These are phyloP conservation scores for Hyles vespertilio DNA, from an alignment of 1,140 invertebrate species.

Conservation along the genomic window DNA sequence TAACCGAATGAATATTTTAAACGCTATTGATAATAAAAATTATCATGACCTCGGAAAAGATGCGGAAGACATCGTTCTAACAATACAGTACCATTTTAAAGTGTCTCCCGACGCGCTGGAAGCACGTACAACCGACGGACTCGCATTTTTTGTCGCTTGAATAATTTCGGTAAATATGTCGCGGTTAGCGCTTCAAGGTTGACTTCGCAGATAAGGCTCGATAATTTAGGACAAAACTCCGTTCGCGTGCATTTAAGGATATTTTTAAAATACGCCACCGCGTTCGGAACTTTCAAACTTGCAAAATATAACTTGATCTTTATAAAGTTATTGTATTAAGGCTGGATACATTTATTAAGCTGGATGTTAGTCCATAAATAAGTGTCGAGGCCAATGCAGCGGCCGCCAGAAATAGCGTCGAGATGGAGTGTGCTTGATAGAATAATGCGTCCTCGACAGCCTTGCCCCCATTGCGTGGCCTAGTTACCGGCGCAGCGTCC, in stretches of 20 bases:
- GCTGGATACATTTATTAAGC: neutral
- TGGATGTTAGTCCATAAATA: constrained; percentile 17
- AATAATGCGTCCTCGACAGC: constrained; percentile 58
- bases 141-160: constrained; percentile 45
- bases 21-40: constrained; percentile 44
- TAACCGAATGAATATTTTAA: constrained; percentile 54
- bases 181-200: constrained; percentile 59
- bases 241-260: constrained; percentile 34
- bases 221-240: constrained; percentile 56
- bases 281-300: constrained; percentile 3
- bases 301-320: too few species aligned
- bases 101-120: constrained; percentile 16
- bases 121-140: constrained; percentile 12
- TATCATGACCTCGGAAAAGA: constrained; percentile 47
- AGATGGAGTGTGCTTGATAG: constrained; percentile 53
- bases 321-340: constrained; percentile 1
- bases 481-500: constrained; percentile 38
- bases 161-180: constrained; percentile 48
- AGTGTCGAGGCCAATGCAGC: constrained; percentile 21
- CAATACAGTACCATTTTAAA: constrained; percentile 44
- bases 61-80: constrained; percentile 47
- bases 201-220: constrained; percentile 59
- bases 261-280: constrained; percentile 18
- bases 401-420: constrained; percentile 37
- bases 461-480: constrained; percentile 57